Percentiles rank a stretch among this genome's conserved stretches.
These are phyloP conservation scores for Platysteira castanea DNA, from an alignment of 2,113 vertebrate species.

Conservation along the genomic window DNA sequence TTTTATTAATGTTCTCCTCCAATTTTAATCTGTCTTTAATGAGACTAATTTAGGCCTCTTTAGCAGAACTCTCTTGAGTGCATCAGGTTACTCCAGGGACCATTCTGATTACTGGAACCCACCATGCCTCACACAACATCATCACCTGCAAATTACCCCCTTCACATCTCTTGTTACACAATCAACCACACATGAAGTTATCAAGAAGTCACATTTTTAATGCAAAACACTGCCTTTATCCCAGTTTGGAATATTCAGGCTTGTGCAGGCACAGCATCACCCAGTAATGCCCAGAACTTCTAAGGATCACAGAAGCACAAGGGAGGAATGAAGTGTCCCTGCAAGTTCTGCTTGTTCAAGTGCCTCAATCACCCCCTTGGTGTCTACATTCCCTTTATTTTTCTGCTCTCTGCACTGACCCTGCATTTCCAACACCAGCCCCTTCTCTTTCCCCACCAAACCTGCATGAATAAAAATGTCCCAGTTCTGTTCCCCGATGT, in stretches of 20 bases:
- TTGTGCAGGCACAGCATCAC: not conserved
- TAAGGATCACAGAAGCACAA: not conserved
- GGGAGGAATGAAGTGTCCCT: not conserved
- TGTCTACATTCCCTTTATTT: not conserved
- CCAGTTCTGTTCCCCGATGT: not conserved
- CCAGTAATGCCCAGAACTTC: not conserved
- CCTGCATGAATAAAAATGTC: not conserved
- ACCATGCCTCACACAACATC: not conserved
- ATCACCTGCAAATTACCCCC: not conserved
- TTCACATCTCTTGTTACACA: not conserved
- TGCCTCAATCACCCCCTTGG: not conserved
- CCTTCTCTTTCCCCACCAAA: not conserved
- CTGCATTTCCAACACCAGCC: not conserved
- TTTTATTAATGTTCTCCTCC: not conserved
- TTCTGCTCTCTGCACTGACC: not conserved
- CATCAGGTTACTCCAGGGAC: not conserved
- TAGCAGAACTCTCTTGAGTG: not conserved
- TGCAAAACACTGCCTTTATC: not conserved
- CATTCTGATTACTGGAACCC: not conserved
- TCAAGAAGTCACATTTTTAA: not conserved
- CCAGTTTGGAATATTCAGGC: not conserved
- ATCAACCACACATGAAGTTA: not conserved
- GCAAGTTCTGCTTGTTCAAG: not conserved
- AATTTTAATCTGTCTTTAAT: constrained; percentile 6
- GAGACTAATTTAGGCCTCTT: not conserved